A percentile compares a stretch with the other conserved stretches of the same genome.
These are phyloP conservation scores for Heliconius hortense DNA, from an alignment of 2,888 invertebrate genomes.

Conservation along the genomic window DNA sequence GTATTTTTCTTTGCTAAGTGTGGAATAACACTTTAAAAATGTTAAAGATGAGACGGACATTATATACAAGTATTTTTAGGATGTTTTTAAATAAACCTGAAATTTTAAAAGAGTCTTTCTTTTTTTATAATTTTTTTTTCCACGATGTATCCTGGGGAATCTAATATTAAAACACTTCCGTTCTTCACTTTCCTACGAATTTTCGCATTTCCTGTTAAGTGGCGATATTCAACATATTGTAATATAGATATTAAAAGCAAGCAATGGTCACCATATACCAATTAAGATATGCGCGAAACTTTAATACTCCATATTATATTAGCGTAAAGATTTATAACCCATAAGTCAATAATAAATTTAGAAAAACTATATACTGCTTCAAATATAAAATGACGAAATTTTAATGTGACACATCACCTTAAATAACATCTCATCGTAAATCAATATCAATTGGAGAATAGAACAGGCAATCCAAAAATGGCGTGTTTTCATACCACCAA, in stretches of 20 bases:
- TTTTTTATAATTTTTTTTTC: not conserved
- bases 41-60: no score
- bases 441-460: constrained; percentile 1
- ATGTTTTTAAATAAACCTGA: no score
- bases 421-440: constrained; percentile 7
- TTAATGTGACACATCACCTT: not conserved
- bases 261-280: not conserved
- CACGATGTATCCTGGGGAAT: not conserved
- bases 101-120: no score
- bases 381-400: not conserved
- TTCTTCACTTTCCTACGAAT: no score
- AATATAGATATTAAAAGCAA: not conserved
- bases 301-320: not conserved
- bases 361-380: not conserved
- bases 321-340: not conserved
- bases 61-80: no score
- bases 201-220: no score
- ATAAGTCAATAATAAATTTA: not conserved
- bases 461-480: constrained; percentile 28
- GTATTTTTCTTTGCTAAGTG: no score
- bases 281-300: not conserved
- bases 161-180: not conserved
- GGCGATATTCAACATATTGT: not conserved
- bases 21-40: no score
- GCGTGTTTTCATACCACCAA: constrained; percentile 33